Percentiles rank a stretch among this genome's conserved stretches.
Conservation (phyloP, 2,888 invertebrate species). For the Limnephilus auricula region DNA sequence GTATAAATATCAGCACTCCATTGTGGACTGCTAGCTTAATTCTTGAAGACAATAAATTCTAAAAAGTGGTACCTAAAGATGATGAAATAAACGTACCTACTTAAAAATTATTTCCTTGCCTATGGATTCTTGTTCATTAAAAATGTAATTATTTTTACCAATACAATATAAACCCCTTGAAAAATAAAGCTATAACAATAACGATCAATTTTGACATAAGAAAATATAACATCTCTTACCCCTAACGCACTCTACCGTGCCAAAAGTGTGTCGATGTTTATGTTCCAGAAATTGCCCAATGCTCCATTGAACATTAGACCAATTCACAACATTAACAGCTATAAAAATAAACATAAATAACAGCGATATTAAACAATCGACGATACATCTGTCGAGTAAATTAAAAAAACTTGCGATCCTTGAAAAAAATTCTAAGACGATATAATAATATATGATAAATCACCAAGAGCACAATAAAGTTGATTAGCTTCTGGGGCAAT, state of each 20-base stretch:
- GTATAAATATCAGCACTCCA: too few relatives aligned
- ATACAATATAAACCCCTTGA: not conserved
- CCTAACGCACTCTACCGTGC: slow-evolving; percentile 6
- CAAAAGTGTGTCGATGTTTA: slow-evolving; percentile 31
- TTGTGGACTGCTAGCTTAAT: too few relatives aligned
- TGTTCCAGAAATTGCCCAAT: slow-evolving; percentile 6
- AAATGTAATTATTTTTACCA: not conserved
- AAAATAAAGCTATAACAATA: not conserved
- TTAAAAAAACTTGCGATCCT: slow-evolving; percentile 26
- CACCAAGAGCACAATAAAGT: not conserved
- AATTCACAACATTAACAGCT: slow-evolving; percentile 10
- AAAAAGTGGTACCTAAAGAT: not conserved
- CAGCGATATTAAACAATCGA: slow-evolving; percentile 16
- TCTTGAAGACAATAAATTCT: too few relatives aligned
- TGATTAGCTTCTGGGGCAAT: slow-evolving; percentile 20
- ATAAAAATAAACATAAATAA: slow-evolving; percentile 37
- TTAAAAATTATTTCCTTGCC: not conserved
- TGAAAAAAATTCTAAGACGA: slow-evolving; percentile 10
- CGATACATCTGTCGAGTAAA: slow-evolving; percentile 20
- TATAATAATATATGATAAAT: not conserved
- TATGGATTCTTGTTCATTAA: not conserved
- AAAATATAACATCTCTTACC: not conserved
- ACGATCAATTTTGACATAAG: not conserved
- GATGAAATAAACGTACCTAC: not conserved
- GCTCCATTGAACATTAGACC: not conserved